Conservation (phyloP, 2,888 invertebrate genomes). For the Hylaea fasciaria region DNA sequence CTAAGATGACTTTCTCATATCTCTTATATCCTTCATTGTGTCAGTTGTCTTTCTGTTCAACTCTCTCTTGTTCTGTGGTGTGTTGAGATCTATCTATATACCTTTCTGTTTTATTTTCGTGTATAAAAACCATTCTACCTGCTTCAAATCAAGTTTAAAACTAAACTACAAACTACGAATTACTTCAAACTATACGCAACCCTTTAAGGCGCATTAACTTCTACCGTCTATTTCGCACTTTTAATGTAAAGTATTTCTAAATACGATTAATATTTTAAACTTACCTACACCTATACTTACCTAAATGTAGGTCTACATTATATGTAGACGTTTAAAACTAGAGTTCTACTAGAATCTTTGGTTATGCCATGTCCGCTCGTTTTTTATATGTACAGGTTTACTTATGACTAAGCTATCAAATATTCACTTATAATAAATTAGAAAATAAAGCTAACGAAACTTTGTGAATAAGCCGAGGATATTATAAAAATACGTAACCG, state of each 20-base stretch:
- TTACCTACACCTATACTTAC: too few species aligned
- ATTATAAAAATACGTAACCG: not conserved
- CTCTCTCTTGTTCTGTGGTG: too few species aligned
- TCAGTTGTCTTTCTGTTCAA: too few species aligned
- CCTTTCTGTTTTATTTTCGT: too few species aligned
- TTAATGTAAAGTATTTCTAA: too few species aligned
- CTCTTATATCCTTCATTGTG: too few species aligned
- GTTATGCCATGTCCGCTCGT: slow-evolving; percentile 15
- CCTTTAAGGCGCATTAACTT: too few species aligned
- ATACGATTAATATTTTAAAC: not conserved
- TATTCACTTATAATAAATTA: slow-evolving; percentile 24
- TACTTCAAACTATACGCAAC: too few species aligned
- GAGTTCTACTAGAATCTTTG: slow-evolving; percentile 31
- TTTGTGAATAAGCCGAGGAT: slow-evolving; percentile 50
- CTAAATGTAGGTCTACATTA: slow-evolving; percentile 16
- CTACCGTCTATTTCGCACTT: too few species aligned
- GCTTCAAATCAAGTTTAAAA: not conserved
- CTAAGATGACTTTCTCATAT: too few species aligned
- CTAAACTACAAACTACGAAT: not conserved
- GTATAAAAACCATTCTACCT: not conserved
- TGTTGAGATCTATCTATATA: too few species aligned
- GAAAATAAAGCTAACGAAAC: slow-evolving; percentile 54
- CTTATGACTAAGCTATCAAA: slow-evolving; percentile 12
- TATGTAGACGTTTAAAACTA: slow-evolving; percentile 26
- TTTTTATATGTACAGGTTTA: slow-evolving; percentile 35